Evolutionary conservation across 2,113 vertebrate species (phyloP).

Genomic region (Peromyscus leucopus): DNA sequence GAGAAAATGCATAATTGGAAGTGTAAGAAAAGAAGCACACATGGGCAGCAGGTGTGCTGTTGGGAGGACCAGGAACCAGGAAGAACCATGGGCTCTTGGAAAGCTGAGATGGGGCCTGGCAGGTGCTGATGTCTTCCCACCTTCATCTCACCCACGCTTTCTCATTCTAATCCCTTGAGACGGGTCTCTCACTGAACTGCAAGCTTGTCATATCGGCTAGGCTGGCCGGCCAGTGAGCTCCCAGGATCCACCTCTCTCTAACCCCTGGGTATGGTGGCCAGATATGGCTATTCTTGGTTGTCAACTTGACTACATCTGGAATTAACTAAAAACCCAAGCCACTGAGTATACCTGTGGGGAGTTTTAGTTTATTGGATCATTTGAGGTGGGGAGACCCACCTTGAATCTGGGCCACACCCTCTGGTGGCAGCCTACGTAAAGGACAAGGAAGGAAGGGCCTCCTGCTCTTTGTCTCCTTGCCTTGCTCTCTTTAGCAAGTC

Average conservation of each 20-base stretch:
- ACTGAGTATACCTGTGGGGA: neutral
- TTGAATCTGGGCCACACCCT: neutral
- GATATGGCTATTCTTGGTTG: neutral
- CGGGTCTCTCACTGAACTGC: neutral
- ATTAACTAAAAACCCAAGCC: neutral
- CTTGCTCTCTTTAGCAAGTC: neutral
- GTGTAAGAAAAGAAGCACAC: too few species aligned
- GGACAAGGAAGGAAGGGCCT: neutral
- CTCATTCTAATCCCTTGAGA: neutral
- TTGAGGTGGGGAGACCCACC: neutral
- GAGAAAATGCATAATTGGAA: neutral
- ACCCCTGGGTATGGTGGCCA: neutral
- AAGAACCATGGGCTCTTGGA: neutral
- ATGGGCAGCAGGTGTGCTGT: neutral
- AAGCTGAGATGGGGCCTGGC: neutral
- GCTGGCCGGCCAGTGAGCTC: too few species aligned
- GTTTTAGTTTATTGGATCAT: neutral
- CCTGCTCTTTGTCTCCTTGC: neutral
- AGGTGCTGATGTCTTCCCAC: neutral
- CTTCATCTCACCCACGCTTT: neutral
- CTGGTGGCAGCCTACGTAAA: neutral
- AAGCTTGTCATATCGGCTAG: neutral
- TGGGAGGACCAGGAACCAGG: neutral
- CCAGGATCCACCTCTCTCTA: neutral
- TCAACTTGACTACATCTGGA: neutral